A percentile compares a stretch with the other conserved stretches of the same genome.
Conservation (phyloP, 2,888 invertebrate genomes). For the Syrista parreyssii region DNA sequence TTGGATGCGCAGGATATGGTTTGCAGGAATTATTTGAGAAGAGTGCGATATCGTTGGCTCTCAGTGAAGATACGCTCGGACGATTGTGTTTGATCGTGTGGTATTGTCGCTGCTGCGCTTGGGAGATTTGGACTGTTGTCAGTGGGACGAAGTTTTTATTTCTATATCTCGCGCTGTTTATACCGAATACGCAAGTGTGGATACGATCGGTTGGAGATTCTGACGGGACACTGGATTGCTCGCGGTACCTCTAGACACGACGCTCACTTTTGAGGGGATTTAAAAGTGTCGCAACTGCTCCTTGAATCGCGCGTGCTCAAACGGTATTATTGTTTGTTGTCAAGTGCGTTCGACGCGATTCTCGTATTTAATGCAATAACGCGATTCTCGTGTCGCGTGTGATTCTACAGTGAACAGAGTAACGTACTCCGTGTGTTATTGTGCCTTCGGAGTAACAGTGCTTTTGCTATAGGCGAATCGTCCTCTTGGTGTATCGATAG, state of each 20-base stretch:
- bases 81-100: background rate
- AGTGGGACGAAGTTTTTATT: background rate
- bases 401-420: background rate
- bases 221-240: background rate
- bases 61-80: background rate
- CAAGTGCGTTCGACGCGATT: background rate
- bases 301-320: background rate
- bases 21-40: background rate
- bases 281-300: background rate
- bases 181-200: background rate
- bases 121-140: background rate
- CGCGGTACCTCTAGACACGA: background rate
- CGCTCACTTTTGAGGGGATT: background rate
- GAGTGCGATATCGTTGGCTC: background rate
- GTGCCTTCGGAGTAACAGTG: background rate
- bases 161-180: background rate
- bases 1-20: background rate
- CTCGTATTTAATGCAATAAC: background rate
- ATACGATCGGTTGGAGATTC: background rate
- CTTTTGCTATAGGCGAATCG: background rate
- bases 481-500: background rate
- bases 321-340: background rate
- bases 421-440: background rate
- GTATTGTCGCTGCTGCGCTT: background rate
- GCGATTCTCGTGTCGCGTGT: background rate